These are phyloP conservation scores for Calephelis perditalis DNA, from an alignment of 2,888 invertebrate genomes.

Conservation along the genomic window DNA sequence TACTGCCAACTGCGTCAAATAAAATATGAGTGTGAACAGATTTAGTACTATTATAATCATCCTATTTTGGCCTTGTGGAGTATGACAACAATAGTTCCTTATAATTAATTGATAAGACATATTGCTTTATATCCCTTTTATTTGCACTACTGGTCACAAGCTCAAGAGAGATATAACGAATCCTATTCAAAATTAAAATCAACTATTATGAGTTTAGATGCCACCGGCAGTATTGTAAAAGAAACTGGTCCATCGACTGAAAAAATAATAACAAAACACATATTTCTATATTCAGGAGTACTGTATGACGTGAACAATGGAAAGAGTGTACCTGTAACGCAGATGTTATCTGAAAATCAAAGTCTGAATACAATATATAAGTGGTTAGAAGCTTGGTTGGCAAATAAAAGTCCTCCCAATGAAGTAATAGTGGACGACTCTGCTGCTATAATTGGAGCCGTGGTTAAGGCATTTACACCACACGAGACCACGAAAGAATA, in stretches of 20 bases:
- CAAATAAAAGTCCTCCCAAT: not conserved
- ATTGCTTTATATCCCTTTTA: not conserved
- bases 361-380: not conserved
- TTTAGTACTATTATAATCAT: no score
- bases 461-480: not conserved
- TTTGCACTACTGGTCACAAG: not conserved
- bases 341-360: not conserved
- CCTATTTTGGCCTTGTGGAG: not conserved
- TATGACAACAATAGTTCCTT: not conserved
- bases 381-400: not conserved
- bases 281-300: not conserved
- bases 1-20: no score
- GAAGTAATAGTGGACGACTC: not conserved
- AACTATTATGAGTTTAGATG: not conserved
- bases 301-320: not conserved
- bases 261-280: not conserved
- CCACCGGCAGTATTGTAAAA: not conserved
- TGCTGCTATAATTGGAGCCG: not conserved
- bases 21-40: not conserved
- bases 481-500: not conserved
- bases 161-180: not conserved
- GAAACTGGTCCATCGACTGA: not conserved
- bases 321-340: not conserved
- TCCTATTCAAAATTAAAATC: not conserved
- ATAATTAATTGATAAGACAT: not conserved